Evolutionary conservation across 2,113 vertebrate genomes (phyloP), one percentile per base, ranked within the genome.

Genomic region (Ictalurus furcatus): DNA sequence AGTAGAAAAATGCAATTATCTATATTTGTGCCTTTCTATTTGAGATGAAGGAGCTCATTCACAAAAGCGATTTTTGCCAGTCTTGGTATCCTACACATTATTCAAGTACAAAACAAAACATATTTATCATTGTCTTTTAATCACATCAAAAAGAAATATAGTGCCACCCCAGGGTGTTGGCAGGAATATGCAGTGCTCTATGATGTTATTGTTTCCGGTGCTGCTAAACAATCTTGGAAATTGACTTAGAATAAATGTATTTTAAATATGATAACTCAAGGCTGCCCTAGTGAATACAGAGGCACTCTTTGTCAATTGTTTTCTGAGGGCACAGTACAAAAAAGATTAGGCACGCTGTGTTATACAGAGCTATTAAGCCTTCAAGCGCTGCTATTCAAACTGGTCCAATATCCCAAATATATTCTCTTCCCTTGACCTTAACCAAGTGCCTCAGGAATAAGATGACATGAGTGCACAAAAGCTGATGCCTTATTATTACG

Each of bases 1-100:
- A 96, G 95, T 95, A 96, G 96, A 97, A 86, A 90, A 90, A 91
- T 65, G 71, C 59, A 90, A 88, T 90, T 85, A 79, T 61, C 74
- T 81, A 96, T 96, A 96, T 97, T 96, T 96, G 96, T 96, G 95
- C 16, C 90, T 91, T 88, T 90, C 90, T 67, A 91, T 91, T 91
- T 90, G 40, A 96, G 96, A 96, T 96, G 95, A 95, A 95, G 94
- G 94, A 91, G 92, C 95, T 96, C 96, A 96, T 96, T 96, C 96
- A 96, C 95, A 95, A 96, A 85, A 37, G 63, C 63, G 82, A 59
- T 59, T 44, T 81, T 85, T 89, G 63, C 97, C 67, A 85, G 80
- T 86, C 86, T 85, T 67, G 86, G n/a, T 89, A 89, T 81, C 40
- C 44, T 17, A 48, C 16, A 17, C 87, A 91, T 91, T 90, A 91